Conservation (phyloP, 1,140 invertebrate species). For the Calliphora vicina region DNA sequence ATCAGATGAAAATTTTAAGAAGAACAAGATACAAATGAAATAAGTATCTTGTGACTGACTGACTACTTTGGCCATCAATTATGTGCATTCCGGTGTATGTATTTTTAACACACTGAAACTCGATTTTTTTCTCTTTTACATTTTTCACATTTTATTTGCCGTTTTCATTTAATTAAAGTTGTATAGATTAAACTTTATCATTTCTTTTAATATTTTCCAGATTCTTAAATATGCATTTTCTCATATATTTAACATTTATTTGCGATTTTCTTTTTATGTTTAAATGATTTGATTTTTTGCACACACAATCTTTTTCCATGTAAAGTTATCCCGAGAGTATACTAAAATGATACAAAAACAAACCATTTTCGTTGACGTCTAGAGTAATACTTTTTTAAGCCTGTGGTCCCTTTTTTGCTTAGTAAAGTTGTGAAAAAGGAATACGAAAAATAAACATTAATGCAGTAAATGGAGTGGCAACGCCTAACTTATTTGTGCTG, state of each 20-base stretch:
- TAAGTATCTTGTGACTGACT: background rate
- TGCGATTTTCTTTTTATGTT: background rate
- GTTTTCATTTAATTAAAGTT: background rate
- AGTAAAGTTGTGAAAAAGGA: background rate
- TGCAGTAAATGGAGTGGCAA: background rate
- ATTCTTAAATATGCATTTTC: background rate
- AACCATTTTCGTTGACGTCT: constrained; percentile 8
- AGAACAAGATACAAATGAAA: background rate
- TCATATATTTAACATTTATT: background rate
- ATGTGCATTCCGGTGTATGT: constrained; percentile 1
- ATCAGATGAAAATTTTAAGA: background rate
- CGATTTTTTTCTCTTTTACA: background rate
- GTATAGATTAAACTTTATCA: background rate
- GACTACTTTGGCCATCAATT: background rate
- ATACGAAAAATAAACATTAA: background rate
- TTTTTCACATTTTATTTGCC: background rate
- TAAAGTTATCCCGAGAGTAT: constrained; percentile 3
- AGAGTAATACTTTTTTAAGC: background rate
- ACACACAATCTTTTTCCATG: background rate
- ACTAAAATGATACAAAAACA: background rate
- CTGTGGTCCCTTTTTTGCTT: constrained; percentile 12
- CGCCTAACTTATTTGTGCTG: background rate
- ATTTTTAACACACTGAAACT: background rate
- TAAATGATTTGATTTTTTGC: too few relatives aligned
- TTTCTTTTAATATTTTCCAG: background rate